Evolutionary conservation across 2,888 invertebrate species (phyloP), one percentile per base, ranked within the genome.

Genomic region (Phalangium opilio): DNA sequence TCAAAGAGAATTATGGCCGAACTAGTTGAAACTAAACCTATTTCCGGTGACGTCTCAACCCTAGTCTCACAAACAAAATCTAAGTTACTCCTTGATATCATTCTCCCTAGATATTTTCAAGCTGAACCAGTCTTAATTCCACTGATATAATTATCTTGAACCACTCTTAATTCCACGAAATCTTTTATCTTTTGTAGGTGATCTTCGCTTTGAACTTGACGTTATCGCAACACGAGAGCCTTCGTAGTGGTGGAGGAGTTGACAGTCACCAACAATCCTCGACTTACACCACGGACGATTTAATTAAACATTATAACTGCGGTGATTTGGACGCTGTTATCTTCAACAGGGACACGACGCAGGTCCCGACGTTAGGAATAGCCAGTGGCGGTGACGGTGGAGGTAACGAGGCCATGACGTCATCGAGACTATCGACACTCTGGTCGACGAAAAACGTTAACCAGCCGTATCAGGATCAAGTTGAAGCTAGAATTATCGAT

Each of bases 141-240:
- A n/a, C n/a, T n/a, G n/a, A n/a, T n/a, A n/a, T n/a, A n/a, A n/a
- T n/a, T 34, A n/a, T 34, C n/a, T 34, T 34, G 34, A 34, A 34
- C n/a, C n/a, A 12, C n/a, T 34, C 11, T 34, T 34, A n/a, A 34
- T 34, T 12, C 11, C n/a, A 12, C n/a, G 34, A 12, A 34, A 11
- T 34, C n/a, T n/a, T 34, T 34, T 66, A 69, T 54, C 59, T 64
- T 43, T 65, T 69, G 35, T 70, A 73, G 68, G 69, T 70, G 35
- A 45, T 70, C 38, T 69, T 68, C 56, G 70, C 69, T 8, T 59
- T 70, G 45, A 68, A 70, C 58, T 67, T 66, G 54, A 69, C 70
- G 2, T 55, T 70, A 38, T 56, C 59, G 45, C 64, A 64, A 45
- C 67, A 68, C 44, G 70, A 71, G 55, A 57, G 59, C 18, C 58